These are phyloP conservation scores for Druon quercuslanigerum DNA, from an alignment of 1,140 invertebrate genomes.

Conservation along the genomic window DNA sequence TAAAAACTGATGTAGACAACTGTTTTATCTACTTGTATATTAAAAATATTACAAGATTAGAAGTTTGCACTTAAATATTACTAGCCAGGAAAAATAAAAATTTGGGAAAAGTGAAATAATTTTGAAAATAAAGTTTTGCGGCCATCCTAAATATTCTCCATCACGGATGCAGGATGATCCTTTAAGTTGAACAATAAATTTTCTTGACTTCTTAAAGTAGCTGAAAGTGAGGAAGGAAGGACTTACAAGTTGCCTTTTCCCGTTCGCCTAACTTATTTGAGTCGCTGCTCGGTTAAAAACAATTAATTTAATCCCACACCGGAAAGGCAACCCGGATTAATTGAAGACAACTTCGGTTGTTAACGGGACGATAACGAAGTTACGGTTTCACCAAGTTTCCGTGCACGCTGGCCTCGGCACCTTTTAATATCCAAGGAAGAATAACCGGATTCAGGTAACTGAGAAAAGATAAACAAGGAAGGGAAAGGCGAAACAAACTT, in stretches of 20 bases:
- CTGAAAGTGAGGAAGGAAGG: background rate
- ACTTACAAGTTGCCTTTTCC: background rate
- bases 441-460: conserved; percentile 20
- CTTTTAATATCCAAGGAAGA: conserved; percentile 29
- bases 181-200: background rate
- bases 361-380: conserved; percentile 47
- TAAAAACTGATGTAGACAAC: too few relatives aligned
- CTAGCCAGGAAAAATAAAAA: too few relatives aligned
- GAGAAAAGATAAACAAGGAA: conserved; percentile 28
- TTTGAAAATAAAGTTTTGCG: too few relatives aligned
- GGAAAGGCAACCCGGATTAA: conserved; percentile 41
- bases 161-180: too few relatives aligned
- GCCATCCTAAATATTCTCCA: too few relatives aligned
- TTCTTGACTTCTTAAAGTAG: background rate
- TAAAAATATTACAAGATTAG: too few relatives aligned
- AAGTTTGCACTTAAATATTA: too few relatives aligned
- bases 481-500: conserved; percentile 16
- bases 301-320: conserved; percentile 45
- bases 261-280: conserved; percentile 1
- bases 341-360: conserved; percentile 45
- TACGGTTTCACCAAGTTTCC: conserved; percentile 43
- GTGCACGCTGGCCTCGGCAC: conserved; percentile 16
- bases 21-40: too few relatives aligned
- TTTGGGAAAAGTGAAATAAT: too few relatives aligned
- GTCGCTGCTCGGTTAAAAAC: conserved; percentile 35